Conservation (phyloP, 2,113 vertebrate species). For the Syngnathus typhle region DNA sequence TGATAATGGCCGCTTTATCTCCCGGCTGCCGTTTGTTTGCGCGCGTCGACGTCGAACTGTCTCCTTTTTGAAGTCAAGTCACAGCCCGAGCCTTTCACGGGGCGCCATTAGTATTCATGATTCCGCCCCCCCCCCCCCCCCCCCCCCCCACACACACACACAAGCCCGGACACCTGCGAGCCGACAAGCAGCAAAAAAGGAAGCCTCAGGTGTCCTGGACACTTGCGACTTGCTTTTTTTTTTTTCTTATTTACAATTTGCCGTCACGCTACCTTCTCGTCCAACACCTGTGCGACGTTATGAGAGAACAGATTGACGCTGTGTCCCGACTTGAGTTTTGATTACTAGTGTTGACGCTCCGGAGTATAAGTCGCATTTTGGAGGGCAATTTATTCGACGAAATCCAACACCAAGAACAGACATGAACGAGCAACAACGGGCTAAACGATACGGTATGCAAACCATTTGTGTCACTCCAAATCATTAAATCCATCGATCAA, state of each 20-base stretch:
- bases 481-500: too few species aligned
- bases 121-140: conserved; percentile 43
- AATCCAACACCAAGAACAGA: too few species aligned
- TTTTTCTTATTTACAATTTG: background rate
- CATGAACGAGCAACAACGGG: too few species aligned
- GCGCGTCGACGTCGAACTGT: conserved; percentile 21
- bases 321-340: background rate
- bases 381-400: too few species aligned
- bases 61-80: conserved; percentile 62
- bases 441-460: too few species aligned
- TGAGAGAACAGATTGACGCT: too few species aligned
- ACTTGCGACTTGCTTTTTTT: conserved; percentile 46
- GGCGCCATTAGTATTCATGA: conserved; percentile 65
- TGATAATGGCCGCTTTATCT: conserved; percentile 61
- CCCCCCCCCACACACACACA: conserved; percentile 37
- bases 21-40: conserved; percentile 24
- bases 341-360: background rate
- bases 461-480: too few species aligned
- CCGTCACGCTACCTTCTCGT: background rate
- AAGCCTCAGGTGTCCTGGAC: conserved; percentile 60
- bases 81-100: conserved; percentile 59
- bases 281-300: background rate
- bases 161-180: conserved; percentile 31
- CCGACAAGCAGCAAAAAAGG: conserved; percentile 44
- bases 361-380: too few species aligned